These are phyloP conservation scores for Mugil cephalus DNA, from an alignment of 2,113 vertebrate species.

Conservation along the genomic window DNA sequence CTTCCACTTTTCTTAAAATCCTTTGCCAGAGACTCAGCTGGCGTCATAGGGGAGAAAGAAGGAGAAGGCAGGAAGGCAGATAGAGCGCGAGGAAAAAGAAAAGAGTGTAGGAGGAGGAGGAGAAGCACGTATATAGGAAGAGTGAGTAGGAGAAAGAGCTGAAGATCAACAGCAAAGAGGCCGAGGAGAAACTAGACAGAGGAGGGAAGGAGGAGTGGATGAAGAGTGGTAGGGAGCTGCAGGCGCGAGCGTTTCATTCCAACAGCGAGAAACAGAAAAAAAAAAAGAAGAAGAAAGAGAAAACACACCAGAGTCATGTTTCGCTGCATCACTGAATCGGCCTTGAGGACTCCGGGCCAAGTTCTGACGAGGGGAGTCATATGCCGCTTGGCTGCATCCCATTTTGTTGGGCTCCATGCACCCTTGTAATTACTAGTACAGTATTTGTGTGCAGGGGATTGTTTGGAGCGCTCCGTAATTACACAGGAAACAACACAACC, in stretches of 20 bases:
- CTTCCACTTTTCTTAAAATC: constrained; percentile 10
- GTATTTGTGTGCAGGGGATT: constrained; percentile 59
- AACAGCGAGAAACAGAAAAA: constrained; percentile 3
- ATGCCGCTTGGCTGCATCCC: constrained; percentile 61
- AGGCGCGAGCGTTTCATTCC: constrained; percentile 38
- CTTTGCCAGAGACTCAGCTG: constrained; percentile 38
- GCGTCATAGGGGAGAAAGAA: constrained; percentile 37
- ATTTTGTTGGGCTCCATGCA: constrained; percentile 53
- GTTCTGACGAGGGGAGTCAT: constrained; percentile 58
- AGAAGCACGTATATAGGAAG: constrained; percentile 39
- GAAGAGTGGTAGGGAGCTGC: constrained; percentile 29
- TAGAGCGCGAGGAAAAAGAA: constrained; percentile 20
- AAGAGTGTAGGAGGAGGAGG: constrained; percentile 39
- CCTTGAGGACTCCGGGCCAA: constrained; percentile 50
- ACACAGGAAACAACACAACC: constrained; percentile 58
- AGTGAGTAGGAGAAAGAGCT: constrained; percentile 32
- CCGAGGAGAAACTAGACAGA: constrained; percentile 2
- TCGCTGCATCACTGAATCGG: constrained; percentile 66
- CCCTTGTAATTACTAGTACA: constrained; percentile 65
- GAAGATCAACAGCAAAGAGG: neutral
- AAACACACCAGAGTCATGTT: constrained; percentile 60
- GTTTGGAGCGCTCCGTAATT: constrained; percentile 53
- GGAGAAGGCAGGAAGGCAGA: constrained; percentile 24
- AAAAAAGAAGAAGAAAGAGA: neutral
- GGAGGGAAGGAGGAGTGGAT: neutral